Evolutionary conservation across 2,797 vertebrate genomes (phyloP).

Genomic region (Fistularia tabacaria): DNA sequence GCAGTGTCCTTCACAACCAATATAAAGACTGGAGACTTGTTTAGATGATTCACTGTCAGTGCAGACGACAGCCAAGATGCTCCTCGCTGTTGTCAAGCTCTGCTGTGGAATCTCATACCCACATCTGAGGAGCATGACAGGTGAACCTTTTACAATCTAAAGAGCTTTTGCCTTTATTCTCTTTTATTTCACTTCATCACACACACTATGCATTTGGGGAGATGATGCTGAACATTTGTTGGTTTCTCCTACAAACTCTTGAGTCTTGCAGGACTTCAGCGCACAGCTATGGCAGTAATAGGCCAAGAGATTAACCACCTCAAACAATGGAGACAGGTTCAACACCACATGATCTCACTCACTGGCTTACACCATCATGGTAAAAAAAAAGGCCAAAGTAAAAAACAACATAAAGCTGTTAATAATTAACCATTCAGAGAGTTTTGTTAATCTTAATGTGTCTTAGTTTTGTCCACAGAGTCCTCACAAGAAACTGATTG

Average conservation of each 20-base stretch:
- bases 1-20: slow-evolving; percentile 63
- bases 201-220: neutral
- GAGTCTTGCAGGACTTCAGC: slow-evolving; percentile 67
- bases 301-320: slow-evolving; percentile 65
- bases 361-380: slow-evolving; percentile 24
- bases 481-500: slow-evolving; percentile 6
- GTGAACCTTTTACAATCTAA: slow-evolving; percentile 46
- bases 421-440: too few species aligned
- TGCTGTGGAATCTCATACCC: slow-evolving; percentile 84
- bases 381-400: slow-evolving; percentile 15
- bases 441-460: too few species aligned
- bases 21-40: slow-evolving; percentile 66
- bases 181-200: neutral
- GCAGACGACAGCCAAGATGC: slow-evolving; percentile 60
- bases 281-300: slow-evolving; percentile 62
- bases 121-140: slow-evolving; percentile 71
- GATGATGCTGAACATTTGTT: neutral
- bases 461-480: slow-evolving; percentile 35
- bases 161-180: neutral
- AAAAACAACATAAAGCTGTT: too few species aligned
- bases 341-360: slow-evolving; percentile 13
- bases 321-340: slow-evolving; percentile 31
- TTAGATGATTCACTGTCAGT: slow-evolving; percentile 39
- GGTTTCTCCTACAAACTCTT: neutral
- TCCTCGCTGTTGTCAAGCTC: slow-evolving; percentile 79